Evolutionary conservation across 1,140 invertebrate species (phyloP).

Genomic region (Nixonia krombeini): DNA sequence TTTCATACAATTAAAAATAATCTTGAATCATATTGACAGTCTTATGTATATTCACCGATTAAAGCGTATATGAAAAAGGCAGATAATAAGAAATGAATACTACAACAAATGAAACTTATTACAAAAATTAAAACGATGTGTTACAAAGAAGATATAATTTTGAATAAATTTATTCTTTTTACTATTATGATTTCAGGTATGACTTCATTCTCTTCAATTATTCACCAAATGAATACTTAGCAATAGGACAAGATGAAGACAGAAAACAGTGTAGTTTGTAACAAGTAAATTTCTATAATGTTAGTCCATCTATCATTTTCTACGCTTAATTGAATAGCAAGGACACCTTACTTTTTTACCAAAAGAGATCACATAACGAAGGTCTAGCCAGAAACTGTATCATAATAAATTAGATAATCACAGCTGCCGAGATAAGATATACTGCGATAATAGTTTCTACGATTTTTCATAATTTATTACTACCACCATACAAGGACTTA

Average conservation of each 20-base stretch:
- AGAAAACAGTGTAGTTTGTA: slow-evolving; percentile 60
- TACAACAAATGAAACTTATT: neutral
- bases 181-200: slow-evolving; percentile 74
- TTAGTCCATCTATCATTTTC: slow-evolving; percentile 21
- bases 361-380: no score
- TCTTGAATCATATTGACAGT: no score
- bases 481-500: no score
- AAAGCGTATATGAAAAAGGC: no score
- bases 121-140: slow-evolving; percentile 5
- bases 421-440: slow-evolving; percentile 41
- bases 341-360: slow-evolving; percentile 49
- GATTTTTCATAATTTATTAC: no score
- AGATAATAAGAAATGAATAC: neutral
- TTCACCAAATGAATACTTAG: slow-evolving; percentile 80
- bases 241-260: slow-evolving; percentile 74
- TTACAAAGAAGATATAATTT: neutral
- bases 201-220: slow-evolving; percentile 91
- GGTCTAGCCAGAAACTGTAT: no score
- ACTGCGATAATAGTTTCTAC: slow-evolving; percentile 32
- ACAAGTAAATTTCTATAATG: slow-evolving; percentile 52
- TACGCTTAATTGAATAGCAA: slow-evolving; percentile 34
- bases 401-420: slow-evolving; percentile 42
- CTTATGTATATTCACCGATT: no score
- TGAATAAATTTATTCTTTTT: slow-evolving; percentile 1
- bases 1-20: neutral